Evolutionary conservation across 2,113 vertebrate species (phyloP).

Genomic region (Pithys albifrons): DNA sequence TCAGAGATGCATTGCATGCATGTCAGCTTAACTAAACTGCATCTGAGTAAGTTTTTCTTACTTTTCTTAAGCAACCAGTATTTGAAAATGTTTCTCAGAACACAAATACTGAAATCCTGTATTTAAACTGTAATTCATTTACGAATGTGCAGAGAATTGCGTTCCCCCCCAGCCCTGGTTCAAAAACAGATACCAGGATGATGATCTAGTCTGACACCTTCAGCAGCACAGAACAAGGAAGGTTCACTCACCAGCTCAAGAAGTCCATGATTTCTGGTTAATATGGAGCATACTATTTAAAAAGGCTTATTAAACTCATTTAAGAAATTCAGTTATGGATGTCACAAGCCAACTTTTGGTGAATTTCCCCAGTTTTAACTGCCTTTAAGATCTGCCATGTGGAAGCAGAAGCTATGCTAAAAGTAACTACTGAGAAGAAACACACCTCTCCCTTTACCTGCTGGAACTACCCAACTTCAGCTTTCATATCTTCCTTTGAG

Average conservation of each 20-base stretch:
- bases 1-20: accelerated
- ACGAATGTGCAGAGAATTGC: not conserved
- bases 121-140: not conserved
- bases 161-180: accelerated
- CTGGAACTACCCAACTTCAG: not conserved
- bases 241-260: not conserved
- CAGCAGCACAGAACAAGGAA: not conserved
- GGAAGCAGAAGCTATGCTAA: not conserved
- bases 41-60: not conserved
- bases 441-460: not conserved
- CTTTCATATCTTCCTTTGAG: not conserved
- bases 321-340: not conserved
- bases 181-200: not conserved
- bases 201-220: not conserved
- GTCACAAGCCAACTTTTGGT: not conserved
- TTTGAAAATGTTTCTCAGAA: not conserved
- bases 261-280: not conserved
- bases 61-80: not conserved
- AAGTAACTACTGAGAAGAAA: not conserved
- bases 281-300: not conserved
- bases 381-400: not conserved
- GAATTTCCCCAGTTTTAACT: not conserved
- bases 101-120: not conserved
- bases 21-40: not conserved
- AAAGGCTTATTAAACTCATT: not conserved